Evolutionary conservation across 92 coral and sea anemone species (phyloP), one percentile per base, ranked within the genome.

Genomic region (Phenganax marumi): DNA sequence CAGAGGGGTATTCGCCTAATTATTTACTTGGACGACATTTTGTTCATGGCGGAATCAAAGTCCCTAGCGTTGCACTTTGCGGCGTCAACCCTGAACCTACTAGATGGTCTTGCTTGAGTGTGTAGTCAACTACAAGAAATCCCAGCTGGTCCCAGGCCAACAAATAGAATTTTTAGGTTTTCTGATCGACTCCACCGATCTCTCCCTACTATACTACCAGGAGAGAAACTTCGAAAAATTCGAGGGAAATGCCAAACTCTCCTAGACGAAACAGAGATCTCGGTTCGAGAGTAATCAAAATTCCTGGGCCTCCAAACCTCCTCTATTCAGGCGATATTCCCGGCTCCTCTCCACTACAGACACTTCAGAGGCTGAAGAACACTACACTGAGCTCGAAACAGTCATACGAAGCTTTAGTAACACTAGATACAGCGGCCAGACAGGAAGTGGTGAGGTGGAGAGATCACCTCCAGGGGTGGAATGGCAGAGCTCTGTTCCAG

Each of bases 331-430:
- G n/a, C n/a, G n/a, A n/a, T n/a, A n/a, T n/a, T n/a, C n/a, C n/a
- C n/a, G n/a, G 88, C 88, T 11, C 88, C 88, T 50, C 63, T 85
- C 12, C 88, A 78, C 66, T 84, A 77, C 64, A 10, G 87, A 12
- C 87, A 84, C 48, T 84, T 57, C 85, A 78, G 61, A 58, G 69
- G 78, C 62, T 84, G 8, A 74, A 84, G 68, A 82, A 22, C 22
- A 78, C 63, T 46, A 82, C 76, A 3, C 60, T 77, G 85, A 22
- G 75, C 47, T n/a, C 8, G 51, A 82, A 70, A 53, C 62, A 85
- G 84, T 52, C 55, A 23, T 77, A 84, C 76, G 75, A 84, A 13
- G 48, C 83, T 11, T 24, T 54, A 1, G 82, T 83, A 11, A 56
- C 82, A 9, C 72, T 83, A 48, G 75, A 47, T 70, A n/a, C 56